A percentile compares a stretch with the other conserved stretches of the same genome.
These are phyloP conservation scores for Tenthredo scrophulariae DNA, from an alignment of 2,888 invertebrate species.

Conservation along the genomic window DNA sequence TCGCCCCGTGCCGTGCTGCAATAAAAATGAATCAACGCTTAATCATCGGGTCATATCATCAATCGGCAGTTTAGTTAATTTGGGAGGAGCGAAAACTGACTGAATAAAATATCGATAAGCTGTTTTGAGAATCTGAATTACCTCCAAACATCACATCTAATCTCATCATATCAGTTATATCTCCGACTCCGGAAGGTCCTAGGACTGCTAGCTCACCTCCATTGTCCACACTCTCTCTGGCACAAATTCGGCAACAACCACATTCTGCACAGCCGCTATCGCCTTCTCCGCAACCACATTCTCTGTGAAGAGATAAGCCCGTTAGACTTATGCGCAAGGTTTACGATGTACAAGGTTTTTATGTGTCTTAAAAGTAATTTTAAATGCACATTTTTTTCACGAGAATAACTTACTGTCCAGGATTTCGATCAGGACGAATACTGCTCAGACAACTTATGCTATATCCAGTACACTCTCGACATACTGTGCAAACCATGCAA, in stretches of 20 bases:
- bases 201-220: conserved; percentile 71
- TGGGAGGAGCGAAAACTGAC: conserved; percentile 2
- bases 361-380: too few relatives aligned
- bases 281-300: conserved; percentile 97
- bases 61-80: not conserved
- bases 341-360: not conserved
- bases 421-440: conserved; percentile 88
- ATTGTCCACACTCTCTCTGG: conserved; percentile 83
- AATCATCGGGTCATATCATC: not conserved
- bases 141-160: conserved; percentile 80
- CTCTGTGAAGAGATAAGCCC: conserved; percentile 79
- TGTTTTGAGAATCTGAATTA: conserved; percentile 62
- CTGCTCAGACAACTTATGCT: conserved; percentile 90
- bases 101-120: conserved; percentile 52
- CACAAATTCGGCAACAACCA: conserved; percentile 95
- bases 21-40: conserved; percentile 30
- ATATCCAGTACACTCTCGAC: conserved; percentile 96
- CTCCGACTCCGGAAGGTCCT: conserved; percentile 77
- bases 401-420: conserved; percentile 88
- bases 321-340: not conserved
- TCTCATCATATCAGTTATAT: conserved; percentile 81
- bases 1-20: conserved; percentile 79
- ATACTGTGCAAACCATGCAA: conserved; percentile 94
- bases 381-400: not conserved
- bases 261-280: conserved; percentile 96